Base-by-base conservation (phyloP, 2,888 invertebrate species). In the Eledona agricola region DNA sequence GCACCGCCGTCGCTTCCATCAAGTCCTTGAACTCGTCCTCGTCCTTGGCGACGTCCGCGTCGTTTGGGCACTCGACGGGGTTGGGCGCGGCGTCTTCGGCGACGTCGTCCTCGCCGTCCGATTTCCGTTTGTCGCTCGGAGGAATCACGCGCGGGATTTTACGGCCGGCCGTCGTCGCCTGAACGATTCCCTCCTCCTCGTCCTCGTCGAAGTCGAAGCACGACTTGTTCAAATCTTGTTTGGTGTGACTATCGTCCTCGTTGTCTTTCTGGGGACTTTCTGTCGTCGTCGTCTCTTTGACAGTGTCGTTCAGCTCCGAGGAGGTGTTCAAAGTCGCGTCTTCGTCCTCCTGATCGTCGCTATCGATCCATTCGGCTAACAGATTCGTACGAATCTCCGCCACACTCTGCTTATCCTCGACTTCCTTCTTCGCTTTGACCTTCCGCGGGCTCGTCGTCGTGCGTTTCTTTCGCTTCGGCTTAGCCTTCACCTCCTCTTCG, bases 151-250 rank as follows among this genome's bases (percentile, higher is more conserved):
- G 77, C 0, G 87, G 85, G 59, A 87, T 85, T 77, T 87, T 88
- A 57, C 86, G 78, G 6, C 86, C 80, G n/a, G 64, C 60, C 15
- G 64, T 70, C 2, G 62, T 52, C 1, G 57, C 28, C 3, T 43
- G 43, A 2, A 50, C 51, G 15, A 49, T 54, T n/a, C 78, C 84
- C 79, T 64, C 83, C 69, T 88, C 84, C 59, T 89, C 88, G 55
- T 89, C 88, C 37, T 86, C 85, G 60, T 87, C 85, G 70, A 90
- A 90, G 72, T 91, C 90, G 69, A 90, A 91, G 70, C 90, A 90
- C 4, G 51, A 45, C 15, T 51, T 62, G 7, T 12, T 17, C 7
- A 13, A 20, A 23, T 58, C 49, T 20, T 35, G 46, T 2, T 7
- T 31, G 1, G 12, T 19, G 2, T 26, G 11, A 28, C 2, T 15